Evolutionary conservation across 2,113 vertebrate species (phyloP), one percentile per base, ranked within the genome.

Genomic region (Piliocolobus tephrosceles): DNA sequence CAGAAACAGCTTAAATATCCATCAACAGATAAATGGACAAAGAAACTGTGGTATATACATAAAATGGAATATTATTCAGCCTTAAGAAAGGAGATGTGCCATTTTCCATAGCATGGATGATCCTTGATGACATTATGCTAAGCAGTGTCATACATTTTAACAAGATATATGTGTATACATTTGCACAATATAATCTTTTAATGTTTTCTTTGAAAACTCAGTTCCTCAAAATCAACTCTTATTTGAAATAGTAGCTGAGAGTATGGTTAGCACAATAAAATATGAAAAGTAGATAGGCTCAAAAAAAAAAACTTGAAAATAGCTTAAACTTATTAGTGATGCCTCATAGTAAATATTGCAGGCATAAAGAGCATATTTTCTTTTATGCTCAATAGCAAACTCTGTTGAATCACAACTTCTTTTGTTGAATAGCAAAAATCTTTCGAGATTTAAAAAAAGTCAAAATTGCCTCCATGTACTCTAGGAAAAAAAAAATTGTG

Each of bases 211-310:
- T 58, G 40, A 58, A 90, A 85, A 66, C 1, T 52, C 23, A 16
- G 20, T 35, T 14, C 35, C 10, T 91, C n/a, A 35, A 90, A 81
- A 45, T 78, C 68, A 95, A 50, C 22, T 73, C 30, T 83, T 81
- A 38, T 80, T 91, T 94, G n/a, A 94, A 97, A 47, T 70, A 86
- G 7, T 87, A 92, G 22, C 18, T 61, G 43, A 86, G 17, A 40
- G 4, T 88, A 5, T 73, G 64, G 30, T 45, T 43, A 72, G 8
- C 18, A 50, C 88, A 88, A 75, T 88, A 84, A 82, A 83, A 61
- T 50, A 80, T 87, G 25, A 72, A 88, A 79, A 64, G 20, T 27
- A 43, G 18, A 79, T 52, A 68, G 61, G 30, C 40, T 72, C 11
- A 96, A 85, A 45, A 61, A 45, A n/a, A 61, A 50, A 2, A 10